These are phyloP conservation scores for Blomia tropicalis DNA, from an alignment of 2,888 invertebrate genomes.

Conservation along the genomic window DNA sequence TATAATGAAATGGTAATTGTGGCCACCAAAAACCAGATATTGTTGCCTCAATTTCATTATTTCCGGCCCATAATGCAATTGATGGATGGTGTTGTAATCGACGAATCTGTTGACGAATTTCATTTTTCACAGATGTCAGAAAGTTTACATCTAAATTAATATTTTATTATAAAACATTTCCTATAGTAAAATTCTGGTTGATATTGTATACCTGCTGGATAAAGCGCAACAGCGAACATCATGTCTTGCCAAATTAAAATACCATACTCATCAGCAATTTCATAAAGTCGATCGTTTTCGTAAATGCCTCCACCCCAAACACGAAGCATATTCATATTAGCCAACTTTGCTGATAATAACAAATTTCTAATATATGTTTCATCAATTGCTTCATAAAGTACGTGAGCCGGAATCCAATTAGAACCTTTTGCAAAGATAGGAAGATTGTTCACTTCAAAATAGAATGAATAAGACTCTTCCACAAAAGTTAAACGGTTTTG, in stretches of 20 bases:
- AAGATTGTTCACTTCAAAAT: slow-evolving; percentile 65
- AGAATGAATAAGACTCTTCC: slow-evolving; percentile 49
- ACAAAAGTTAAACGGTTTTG: slow-evolving; percentile 40
- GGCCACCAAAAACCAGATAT: slow-evolving; percentile 60
- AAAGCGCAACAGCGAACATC: slow-evolving; percentile 90
- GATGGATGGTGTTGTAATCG: slow-evolving; percentile 71
- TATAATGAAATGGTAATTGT: slow-evolving; percentile 17
- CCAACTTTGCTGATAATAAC: slow-evolving; percentile 51
- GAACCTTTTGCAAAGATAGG: slow-evolving; percentile 88
- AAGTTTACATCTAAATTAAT: slow-evolving; percentile 52
- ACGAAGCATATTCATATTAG: slow-evolving; percentile 80
- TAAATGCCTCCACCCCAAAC: slow-evolving; percentile 98
- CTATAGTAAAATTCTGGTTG: too few relatives aligned
- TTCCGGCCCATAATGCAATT: slow-evolving; percentile 67
- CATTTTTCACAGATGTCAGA: slow-evolving; percentile 52
- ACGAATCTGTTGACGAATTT: slow-evolving; percentile 62
- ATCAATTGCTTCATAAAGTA: slow-evolving; percentile 58
- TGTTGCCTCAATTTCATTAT: slow-evolving; percentile 91
- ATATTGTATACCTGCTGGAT: too few relatives aligned
- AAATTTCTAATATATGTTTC: slow-evolving; percentile 45
- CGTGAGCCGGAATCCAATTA: slow-evolving; percentile 76
- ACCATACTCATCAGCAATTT: slow-evolving; percentile 66
- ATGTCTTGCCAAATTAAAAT: slow-evolving; percentile 94
- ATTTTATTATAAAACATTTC: too few relatives aligned
- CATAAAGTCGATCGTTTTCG: slow-evolving; percentile 75